These are phyloP conservation scores for Nezara viridula DNA, from an alignment of 2,888 invertebrate genomes.

Conservation along the genomic window DNA sequence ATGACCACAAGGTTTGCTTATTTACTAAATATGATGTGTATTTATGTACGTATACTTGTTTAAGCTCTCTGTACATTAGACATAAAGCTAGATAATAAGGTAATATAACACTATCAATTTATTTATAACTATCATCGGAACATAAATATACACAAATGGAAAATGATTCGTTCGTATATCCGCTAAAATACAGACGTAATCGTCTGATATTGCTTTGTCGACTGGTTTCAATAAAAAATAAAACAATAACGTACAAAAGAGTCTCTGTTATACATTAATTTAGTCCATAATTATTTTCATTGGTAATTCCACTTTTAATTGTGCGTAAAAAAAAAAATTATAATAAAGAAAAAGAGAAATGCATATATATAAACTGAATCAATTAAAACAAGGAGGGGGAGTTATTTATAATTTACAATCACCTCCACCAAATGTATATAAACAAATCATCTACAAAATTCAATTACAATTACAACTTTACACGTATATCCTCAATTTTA, in stretches of 20 bases:
- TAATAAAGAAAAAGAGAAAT: conserved; percentile 57
- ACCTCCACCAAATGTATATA: conserved; percentile 64
- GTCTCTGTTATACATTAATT: conserved; percentile 55
- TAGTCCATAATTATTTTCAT: conserved; percentile 32
- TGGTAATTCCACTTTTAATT: conserved; percentile 58
- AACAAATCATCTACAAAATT: conserved; percentile 64
- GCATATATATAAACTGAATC: conserved; percentile 48
- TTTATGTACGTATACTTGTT: conserved; percentile 66
- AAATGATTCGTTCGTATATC: conserved; percentile 59
- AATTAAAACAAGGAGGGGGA: conserved; percentile 32
- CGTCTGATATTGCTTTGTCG: conserved; percentile 62
- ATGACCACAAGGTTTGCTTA: conserved; percentile 63
- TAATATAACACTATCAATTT: conserved; percentile 62
- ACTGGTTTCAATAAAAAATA: conserved; percentile 62
- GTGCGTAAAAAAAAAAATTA: conserved; percentile 51
- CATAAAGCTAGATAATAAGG: conserved; percentile 64
- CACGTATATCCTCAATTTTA: conserved; percentile 60
- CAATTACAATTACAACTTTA: conserved; percentile 60
- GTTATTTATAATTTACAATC: conserved; percentile 64
- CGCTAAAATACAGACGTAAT: conserved; percentile 61
- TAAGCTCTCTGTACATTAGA: conserved; percentile 65
- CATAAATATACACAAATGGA: conserved; percentile 64
- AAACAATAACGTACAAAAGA: conserved; percentile 61
- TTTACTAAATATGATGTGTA: conserved; percentile 66
- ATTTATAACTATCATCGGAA: conserved; percentile 64